Percentiles rank a stretch among this genome's conserved stretches.
These are phyloP conservation scores for Pseudopleuronectes americanus DNA, from an alignment of 2,797 vertebrate genomes.

Conservation along the genomic window DNA sequence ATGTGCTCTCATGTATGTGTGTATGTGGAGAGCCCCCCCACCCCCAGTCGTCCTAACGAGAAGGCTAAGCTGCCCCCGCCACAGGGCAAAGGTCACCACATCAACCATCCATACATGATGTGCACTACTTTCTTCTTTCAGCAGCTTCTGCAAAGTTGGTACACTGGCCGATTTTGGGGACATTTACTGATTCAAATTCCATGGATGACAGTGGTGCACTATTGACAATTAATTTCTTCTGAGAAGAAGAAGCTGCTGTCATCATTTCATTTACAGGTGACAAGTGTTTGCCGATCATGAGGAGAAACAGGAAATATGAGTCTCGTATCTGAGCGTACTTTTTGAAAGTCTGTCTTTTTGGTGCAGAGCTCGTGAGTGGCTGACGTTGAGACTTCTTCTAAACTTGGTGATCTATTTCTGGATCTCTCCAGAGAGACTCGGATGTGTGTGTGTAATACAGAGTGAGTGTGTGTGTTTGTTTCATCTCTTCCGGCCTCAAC, in stretches of 20 bases:
- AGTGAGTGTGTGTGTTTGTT: conserved; percentile 29
- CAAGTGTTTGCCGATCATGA: neutral
- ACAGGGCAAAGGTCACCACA: conserved; percentile 32
- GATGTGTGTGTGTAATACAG: conserved; percentile 14
- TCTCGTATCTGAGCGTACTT: conserved; percentile 38
- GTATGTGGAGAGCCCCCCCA: conserved; percentile 1
- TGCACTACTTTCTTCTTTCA: conserved; percentile 4
- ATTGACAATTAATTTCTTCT: neutral
- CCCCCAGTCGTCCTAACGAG: conserved; percentile 2
- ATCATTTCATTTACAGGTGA: neutral
- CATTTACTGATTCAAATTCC: neutral
- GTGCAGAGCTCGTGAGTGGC: conserved; percentile 13
- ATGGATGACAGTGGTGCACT: neutral
- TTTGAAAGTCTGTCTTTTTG: conserved; percentile 56
- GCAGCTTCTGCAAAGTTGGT: neutral
- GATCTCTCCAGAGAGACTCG: conserved; percentile 54
- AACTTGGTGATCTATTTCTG: conserved; percentile 59
- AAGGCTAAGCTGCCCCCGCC: conserved; percentile 6
- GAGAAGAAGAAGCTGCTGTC: neutral
- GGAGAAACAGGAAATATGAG: conserved; percentile 25
- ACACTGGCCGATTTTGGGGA: neutral
- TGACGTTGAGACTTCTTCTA: conserved; percentile 21
- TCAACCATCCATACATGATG: conserved; percentile 7
- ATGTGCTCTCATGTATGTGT: conserved; percentile 25
- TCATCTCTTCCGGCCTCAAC: conserved; percentile 38